A percentile compares a stretch with the other conserved stretches of the same genome.
phyloP scores from a whole-genome alignment of 2,888 invertebrate species.

The Yponomeuta malinellus region DNA sequence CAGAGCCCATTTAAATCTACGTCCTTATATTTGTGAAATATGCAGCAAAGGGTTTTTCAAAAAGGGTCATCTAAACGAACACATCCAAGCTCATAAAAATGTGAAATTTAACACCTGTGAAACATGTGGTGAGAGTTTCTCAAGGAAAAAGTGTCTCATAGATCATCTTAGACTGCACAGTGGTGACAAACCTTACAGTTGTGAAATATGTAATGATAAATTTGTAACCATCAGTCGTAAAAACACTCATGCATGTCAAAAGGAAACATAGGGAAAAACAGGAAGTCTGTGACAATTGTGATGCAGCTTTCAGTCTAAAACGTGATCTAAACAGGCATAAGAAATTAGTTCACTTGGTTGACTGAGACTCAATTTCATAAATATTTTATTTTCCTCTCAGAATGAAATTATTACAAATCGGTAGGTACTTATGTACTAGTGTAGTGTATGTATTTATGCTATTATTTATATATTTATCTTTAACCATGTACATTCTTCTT shows the following conservation, averaged over 20 bases:
- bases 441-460: background rate
- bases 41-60: slow-evolving; percentile 49
- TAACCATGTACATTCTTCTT: background rate
- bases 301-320: slow-evolving; percentile 45
- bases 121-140: slow-evolving; percentile 44
- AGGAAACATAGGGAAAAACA: slow-evolving; percentile 42
- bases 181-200: slow-evolving; percentile 27
- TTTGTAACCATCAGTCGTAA: slow-evolving; percentile 48
- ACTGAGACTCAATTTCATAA: background rate
- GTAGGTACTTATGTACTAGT: background rate
- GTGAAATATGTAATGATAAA: slow-evolving; percentile 28
- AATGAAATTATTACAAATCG: background rate
- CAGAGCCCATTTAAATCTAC: slow-evolving; percentile 38
- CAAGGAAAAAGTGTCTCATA: slow-evolving; percentile 38
- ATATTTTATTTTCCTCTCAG: background rate
- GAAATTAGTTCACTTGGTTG: slow-evolving; percentile 33
- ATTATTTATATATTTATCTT: background rate
- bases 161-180: slow-evolving; percentile 48
- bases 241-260: slow-evolving; percentile 47
- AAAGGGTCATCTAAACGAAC: slow-evolving; percentile 45
- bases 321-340: slow-evolving; percentile 49
- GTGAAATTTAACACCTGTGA: slow-evolving; percentile 41
- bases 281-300: slow-evolving; percentile 42
- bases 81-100: slow-evolving; percentile 31
- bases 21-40: slow-evolving; percentile 39